Evolutionary conservation across 2,888 invertebrate genomes (phyloP), one percentile per base, ranked within the genome.

Genomic region (Caenorhabditis sp.): DNA sequence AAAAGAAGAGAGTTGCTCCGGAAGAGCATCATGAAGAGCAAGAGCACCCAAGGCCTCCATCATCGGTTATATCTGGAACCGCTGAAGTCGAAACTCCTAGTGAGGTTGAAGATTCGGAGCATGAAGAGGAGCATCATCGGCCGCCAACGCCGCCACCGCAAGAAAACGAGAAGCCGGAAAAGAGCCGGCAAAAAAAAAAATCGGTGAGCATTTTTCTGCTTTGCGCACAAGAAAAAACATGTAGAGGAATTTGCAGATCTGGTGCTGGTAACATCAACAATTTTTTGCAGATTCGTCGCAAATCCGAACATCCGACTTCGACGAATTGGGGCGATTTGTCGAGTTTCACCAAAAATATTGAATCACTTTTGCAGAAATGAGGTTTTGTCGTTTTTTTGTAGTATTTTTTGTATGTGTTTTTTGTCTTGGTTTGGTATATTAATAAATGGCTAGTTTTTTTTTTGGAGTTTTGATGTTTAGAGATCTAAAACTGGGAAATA

Each of bases 321-420:
- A 36, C 43, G 3, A 76, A 78, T 52, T 78, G 78, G 78, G 78
- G 78, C 2, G 78, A 78, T 56, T 54, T 78, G 56, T 65, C 65
- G 2, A 67, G 63, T 25, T 78, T 78, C 59, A 78, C 78, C 5
- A 78, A 73, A 31, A 78, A 78, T 65, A 78, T 78, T n/a, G 76
- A 78, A 31, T 68, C 70, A n/a, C 71, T 78, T 12, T 58, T 78
- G 43, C 17, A 49, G 26, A 43, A 26, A 49, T 59, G 36, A 36
- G 7, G 8, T 14, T 21, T 57, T 57, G 5, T 20, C 12, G 58
- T 4, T 36, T 36, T 38, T 38, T 57, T 57, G 4, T 53, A 7
- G 53, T 53, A 23, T 53, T 53, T 21, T 20, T 53, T 20, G 3
- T 23, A 14, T 17, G 7, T 50, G 14, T 17, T 50, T 53, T 53